These are phyloP conservation scores for Spheniscus mendiculus DNA, from an alignment of 2,113 vertebrate genomes.

Conservation along the genomic window DNA sequence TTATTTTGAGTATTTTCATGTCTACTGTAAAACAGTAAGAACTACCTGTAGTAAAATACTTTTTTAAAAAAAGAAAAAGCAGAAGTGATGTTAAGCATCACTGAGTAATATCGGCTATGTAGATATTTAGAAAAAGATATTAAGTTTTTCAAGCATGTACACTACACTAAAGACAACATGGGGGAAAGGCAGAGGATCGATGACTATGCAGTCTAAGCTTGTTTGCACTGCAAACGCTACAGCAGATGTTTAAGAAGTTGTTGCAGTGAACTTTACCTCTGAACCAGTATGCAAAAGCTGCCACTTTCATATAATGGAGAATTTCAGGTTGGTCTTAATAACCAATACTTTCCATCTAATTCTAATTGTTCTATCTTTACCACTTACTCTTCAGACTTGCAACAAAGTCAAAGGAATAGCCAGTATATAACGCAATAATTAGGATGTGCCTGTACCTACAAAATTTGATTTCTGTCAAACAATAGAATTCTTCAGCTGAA, in stretches of 20 bases:
- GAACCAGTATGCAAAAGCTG: neutral
- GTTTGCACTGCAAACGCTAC: neutral
- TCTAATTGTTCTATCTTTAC: neutral
- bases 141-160: neutral
- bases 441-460: neutral
- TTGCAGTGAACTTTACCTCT: neutral
- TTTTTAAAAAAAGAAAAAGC: neutral
- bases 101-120: neutral
- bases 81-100: slow-evolving; percentile 19
- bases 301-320: neutral
- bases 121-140: neutral
- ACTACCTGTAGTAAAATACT: neutral
- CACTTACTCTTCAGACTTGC: neutral
- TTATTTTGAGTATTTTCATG: neutral
- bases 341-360: neutral
- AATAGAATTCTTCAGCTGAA: neutral
- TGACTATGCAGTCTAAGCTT: neutral
- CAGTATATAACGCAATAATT: neutral
- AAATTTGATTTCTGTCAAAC: neutral
- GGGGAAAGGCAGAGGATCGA: neutral
- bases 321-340: neutral
- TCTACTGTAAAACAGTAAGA: neutral
- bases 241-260: neutral
- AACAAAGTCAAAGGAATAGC: neutral
- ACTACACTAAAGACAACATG: neutral